phyloP scores from a whole-genome alignment of 2,888 invertebrate species.

The Synanthedon tipuliformis region DNA sequence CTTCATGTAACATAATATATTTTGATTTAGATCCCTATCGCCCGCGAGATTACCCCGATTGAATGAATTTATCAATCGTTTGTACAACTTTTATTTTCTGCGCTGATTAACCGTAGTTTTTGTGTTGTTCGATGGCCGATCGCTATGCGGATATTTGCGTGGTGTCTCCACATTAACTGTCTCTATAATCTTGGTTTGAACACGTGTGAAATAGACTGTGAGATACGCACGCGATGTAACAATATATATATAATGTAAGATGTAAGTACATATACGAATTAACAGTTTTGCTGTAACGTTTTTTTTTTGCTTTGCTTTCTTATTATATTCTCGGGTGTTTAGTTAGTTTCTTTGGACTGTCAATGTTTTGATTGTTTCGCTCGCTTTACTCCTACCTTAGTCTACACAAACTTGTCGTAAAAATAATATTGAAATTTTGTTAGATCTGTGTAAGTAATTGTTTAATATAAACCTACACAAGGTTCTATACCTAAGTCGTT shows the following conservation, averaged over 20 bases:
- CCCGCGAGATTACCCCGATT: too few species aligned
- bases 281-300: not conserved
- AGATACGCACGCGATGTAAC: constrained; percentile 32
- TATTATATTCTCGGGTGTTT: not conserved
- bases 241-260: not conserved
- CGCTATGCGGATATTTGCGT: constrained; percentile 34
- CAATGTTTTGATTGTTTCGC: too few species aligned
- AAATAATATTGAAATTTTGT: too few species aligned
- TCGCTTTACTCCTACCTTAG: too few species aligned
- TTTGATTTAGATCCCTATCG: too few species aligned
- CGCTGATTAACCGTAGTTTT: not conserved
- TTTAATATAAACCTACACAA: too few species aligned
- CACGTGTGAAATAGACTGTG: constrained; percentile 60
- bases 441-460: too few species aligned
- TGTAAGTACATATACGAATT: not conserved
- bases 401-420: too few species aligned
- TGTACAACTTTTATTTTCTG: not conserved
- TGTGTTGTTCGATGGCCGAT: not conserved
- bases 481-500: too few species aligned
- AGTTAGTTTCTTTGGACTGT: too few species aligned
- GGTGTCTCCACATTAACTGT: constrained; percentile 18
- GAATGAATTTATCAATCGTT: not conserved
- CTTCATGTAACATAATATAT: too few species aligned
- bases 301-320: not conserved
- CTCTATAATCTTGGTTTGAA: constrained; percentile 5